These are phyloP conservation scores for Lepilemur septentrionalis DNA, from an alignment of 2,797 vertebrate genomes.

Conservation along the genomic window DNA sequence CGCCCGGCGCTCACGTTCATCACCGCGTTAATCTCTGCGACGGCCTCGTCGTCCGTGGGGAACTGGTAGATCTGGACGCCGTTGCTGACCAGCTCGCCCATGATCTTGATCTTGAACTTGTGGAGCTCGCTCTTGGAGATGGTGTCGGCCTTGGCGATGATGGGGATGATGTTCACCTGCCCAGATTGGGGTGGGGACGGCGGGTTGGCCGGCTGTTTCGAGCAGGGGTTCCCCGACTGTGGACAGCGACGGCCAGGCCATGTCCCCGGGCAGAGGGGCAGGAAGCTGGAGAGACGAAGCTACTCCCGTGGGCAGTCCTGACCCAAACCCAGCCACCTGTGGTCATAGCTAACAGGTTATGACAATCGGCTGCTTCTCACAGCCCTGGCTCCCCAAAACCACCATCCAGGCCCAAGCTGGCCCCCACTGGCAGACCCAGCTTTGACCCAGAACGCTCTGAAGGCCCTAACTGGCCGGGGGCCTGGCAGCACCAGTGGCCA, in stretches of 20 bases:
- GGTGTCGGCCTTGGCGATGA: slow-evolving; percentile 98
- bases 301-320: background rate
- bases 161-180: slow-evolving; percentile 98
- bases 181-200: background rate
- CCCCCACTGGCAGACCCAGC: background rate
- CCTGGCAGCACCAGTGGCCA: background rate
- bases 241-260: background rate
- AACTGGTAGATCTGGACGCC: slow-evolving; percentile 99
- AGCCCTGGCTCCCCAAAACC: background rate
- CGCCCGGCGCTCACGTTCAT: slow-evolving; percentile 93
- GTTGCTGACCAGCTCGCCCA: slow-evolving; percentile 99
- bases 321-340: background rate
- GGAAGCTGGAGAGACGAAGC: background rate
- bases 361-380: background rate
- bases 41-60: slow-evolving; percentile 95
- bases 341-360: background rate
- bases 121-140: slow-evolving; percentile 99
- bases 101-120: slow-evolving; percentile 99
- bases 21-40: slow-evolving; percentile 96
- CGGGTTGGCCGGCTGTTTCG: background rate
- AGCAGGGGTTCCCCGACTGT: background rate
- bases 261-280: background rate
- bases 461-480: background rate
- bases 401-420: background rate
- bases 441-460: background rate